These are phyloP conservation scores for Coregonus sp. DNA, from an alignment of 2,797 vertebrate species.

Conservation along the genomic window DNA sequence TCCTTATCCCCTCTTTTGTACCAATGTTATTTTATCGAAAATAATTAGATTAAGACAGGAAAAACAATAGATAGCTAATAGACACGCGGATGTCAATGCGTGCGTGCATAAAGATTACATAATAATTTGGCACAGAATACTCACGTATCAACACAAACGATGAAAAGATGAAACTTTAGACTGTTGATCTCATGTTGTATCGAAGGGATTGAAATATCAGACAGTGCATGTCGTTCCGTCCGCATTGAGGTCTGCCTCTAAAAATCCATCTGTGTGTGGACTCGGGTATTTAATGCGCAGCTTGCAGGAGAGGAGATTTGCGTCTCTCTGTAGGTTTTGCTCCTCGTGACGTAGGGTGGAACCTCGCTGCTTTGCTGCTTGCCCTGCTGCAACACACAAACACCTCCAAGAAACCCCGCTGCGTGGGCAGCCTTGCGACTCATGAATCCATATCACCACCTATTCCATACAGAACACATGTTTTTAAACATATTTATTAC, in stretches of 20 bases:
- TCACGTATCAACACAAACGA: constrained; percentile 40
- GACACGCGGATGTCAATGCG: not conserved
- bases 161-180: constrained; percentile 41
- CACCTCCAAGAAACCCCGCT: constrained; percentile 14
- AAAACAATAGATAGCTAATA: not conserved
- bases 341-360: constrained; percentile 52
- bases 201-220: constrained; percentile 18
- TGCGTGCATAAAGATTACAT: not conserved
- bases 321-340: constrained; percentile 15
- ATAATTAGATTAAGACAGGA: not conserved
- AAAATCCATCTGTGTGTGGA: constrained; percentile 40
- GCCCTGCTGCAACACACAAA: constrained; percentile 8
- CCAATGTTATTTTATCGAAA: not conserved
- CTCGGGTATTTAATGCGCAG: constrained; percentile 52
- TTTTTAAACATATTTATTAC: no score
- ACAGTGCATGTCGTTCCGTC: constrained; percentile 4
- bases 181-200: constrained; percentile 45
- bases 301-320: constrained; percentile 24
- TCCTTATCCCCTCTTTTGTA: not conserved
- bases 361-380: constrained; percentile 40
- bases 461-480: not conserved
- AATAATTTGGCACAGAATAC: constrained; percentile 17
- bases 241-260: constrained; percentile 36
- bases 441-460: not conserved
- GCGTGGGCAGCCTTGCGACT: not conserved